These are phyloP conservation scores for Nemurella pictetii DNA, from an alignment of 2,888 invertebrate species.

Conservation along the genomic window DNA sequence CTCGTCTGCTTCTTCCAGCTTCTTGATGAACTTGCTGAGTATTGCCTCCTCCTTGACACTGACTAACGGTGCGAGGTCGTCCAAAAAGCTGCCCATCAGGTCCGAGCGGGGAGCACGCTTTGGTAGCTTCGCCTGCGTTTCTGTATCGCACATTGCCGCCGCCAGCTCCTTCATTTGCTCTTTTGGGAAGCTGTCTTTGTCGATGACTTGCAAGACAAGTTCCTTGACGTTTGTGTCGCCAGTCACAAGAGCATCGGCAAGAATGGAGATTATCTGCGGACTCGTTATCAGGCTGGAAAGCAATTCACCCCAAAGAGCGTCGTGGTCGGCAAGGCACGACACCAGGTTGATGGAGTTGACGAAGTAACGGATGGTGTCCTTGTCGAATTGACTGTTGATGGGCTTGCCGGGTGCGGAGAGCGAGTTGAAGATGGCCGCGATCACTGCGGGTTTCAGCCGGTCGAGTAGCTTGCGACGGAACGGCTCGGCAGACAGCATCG, in stretches of 20 bases:
- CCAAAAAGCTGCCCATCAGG: conserved; percentile 22
- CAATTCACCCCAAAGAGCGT: conserved; percentile 54
- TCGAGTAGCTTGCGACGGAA: conserved; percentile 51
- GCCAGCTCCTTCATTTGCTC: conserved; percentile 50
- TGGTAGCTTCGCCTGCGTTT: conserved; percentile 50
- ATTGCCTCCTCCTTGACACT: conserved; percentile 57
- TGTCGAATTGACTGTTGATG: conserved; percentile 48
- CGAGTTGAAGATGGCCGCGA: conserved; percentile 53
- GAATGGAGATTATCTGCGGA: conserved; percentile 49
- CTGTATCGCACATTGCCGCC: conserved; percentile 49
- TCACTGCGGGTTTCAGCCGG: conserved; percentile 51
- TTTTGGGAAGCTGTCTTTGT: conserved; percentile 50
- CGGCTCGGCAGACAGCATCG: conserved; percentile 51
- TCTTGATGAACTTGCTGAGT: conserved; percentile 56
- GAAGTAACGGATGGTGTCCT: conserved; percentile 48
- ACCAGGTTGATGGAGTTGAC: conserved; percentile 56
- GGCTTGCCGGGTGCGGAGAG: conserved; percentile 49
- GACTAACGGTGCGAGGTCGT: conserved; percentile 54
- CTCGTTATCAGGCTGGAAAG: conserved; percentile 53
- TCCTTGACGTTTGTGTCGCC: conserved; percentile 53
- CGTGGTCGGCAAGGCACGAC: conserved; percentile 54
- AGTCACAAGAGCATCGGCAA: conserved; percentile 57
- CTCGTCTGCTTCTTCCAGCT: conserved; percentile 54
- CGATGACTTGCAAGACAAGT: conserved; percentile 52
- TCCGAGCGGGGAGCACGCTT: conserved; percentile 38